Percentiles rank a stretch among this genome's conserved stretches.
These are phyloP conservation scores for Drosophila formosana DNA, from an alignment of 2,888 invertebrate genomes.

Conservation along the genomic window DNA sequence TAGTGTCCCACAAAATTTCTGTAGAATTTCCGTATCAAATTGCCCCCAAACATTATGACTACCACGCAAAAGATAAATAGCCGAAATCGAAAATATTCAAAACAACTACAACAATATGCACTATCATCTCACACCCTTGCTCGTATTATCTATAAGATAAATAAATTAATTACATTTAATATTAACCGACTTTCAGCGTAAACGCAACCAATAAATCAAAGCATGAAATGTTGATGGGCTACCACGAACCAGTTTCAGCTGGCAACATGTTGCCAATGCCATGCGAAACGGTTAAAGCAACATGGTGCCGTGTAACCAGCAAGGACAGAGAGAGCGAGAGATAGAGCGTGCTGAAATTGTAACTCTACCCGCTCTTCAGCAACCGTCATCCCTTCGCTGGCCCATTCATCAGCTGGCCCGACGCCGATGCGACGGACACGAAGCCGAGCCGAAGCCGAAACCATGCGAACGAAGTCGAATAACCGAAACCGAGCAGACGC, in stretches of 20 bases:
- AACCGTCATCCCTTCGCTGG: constrained; percentile 3
- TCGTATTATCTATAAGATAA: not conserved
- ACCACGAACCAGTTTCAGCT: constrained; percentile 12
- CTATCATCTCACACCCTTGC: not conserved
- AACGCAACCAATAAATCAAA: constrained; percentile 11
- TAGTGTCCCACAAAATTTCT: not conserved
- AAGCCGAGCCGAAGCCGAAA: constrained; percentile 10
- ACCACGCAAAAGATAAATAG: not conserved
- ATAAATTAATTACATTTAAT: constrained; percentile 10
- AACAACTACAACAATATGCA: not conserved
- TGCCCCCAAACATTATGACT: too few relatives aligned
- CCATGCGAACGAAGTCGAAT: constrained; percentile 21
- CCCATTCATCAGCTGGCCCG: constrained; percentile 5
- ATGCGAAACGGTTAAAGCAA: constrained; percentile 65
- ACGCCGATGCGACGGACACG: constrained; percentile 15
- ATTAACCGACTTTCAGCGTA: not conserved
- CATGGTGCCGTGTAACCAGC: constrained; percentile 5
- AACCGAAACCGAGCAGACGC: constrained; percentile 7
- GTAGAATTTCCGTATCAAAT: not conserved
- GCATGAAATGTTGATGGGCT: constrained; percentile 6
- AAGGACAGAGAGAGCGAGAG: constrained; percentile 12
- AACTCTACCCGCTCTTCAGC: constrained; percentile 35
- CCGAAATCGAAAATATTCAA: not conserved
- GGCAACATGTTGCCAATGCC: constrained; percentile 52
- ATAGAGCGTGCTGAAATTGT: not conserved